Conservation (phyloP, 2,797 vertebrate species). For the Danio jaintianensis region DNA sequence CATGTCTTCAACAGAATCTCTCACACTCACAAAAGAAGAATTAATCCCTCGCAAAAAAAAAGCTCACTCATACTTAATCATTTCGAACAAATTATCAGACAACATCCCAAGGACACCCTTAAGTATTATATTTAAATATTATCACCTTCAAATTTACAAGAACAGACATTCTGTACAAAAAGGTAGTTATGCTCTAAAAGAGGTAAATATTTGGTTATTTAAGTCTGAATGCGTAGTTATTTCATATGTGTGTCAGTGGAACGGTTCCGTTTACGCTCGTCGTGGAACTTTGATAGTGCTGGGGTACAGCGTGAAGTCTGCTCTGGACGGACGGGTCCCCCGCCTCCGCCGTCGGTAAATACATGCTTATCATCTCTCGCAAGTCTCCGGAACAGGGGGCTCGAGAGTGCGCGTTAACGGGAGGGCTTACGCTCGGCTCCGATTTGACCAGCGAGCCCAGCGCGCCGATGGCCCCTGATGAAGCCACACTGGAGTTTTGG, state of each 20-base stretch:
- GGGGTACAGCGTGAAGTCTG: conserved; percentile 93
- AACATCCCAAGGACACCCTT: conserved; percentile 77
- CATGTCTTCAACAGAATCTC: conserved; percentile 7
- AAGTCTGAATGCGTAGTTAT: conserved; percentile 73
- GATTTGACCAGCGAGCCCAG: conserved; percentile 94
- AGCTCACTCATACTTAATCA: conserved; percentile 51
- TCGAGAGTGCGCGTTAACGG: conserved; percentile 89
- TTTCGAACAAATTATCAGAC: conserved; percentile 81
- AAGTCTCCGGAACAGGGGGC: conserved; percentile 96
- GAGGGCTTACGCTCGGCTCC: conserved; percentile 94
- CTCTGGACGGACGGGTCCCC: conserved; percentile 89
- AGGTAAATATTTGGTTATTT: conserved; percentile 86
- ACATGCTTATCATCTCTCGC: conserved; percentile 99
- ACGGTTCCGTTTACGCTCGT: conserved; percentile 95
- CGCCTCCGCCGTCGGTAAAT: conserved; percentile 90
- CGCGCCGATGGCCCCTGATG: conserved; percentile 89
- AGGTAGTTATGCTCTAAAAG: conserved; percentile 84
- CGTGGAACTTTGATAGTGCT: conserved; percentile 94
- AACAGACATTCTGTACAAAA: conserved; percentile 91
- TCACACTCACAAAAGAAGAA: background rate
- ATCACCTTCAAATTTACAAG: conserved; percentile 85
- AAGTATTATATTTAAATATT: conserved; percentile 57
- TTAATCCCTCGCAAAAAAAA: conserved; percentile 25
- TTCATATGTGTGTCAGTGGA: conserved; percentile 89
- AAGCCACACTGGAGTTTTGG: conserved; percentile 84